phyloP scores from a whole-genome alignment of 1,140 invertebrate genomes.

The Aradophagus sp. region DNA sequence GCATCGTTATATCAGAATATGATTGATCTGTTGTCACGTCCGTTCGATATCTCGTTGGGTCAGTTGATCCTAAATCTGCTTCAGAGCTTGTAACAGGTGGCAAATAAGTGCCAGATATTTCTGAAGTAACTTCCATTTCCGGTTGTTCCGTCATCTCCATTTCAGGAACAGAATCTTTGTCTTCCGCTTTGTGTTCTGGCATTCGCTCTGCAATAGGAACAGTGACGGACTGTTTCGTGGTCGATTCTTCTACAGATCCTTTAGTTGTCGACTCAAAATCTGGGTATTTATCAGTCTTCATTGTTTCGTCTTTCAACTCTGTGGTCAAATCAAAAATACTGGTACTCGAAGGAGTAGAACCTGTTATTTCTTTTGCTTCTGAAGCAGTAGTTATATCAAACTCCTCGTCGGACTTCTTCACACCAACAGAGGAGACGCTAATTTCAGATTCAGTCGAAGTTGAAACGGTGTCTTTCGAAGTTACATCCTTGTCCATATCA shows the following conservation, averaged over 20 bases:
- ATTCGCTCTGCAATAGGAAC: conserved; percentile 59
- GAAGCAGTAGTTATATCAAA: no score
- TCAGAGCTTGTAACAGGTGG: conserved; percentile 34
- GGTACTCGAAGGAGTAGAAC: no score
- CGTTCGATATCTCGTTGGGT: conserved; percentile 13
- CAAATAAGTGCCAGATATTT: conserved; percentile 25
- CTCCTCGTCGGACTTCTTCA: no score
- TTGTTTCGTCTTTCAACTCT: conserved; percentile 18
- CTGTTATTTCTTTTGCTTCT: no score
- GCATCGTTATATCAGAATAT: no score
- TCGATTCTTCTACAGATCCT: conserved; percentile 41
- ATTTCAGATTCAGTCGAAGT: no score
- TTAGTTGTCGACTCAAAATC: conserved; percentile 29
- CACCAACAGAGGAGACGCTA: no score
- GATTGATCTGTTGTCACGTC: no score
- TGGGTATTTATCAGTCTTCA: conserved; percentile 11
- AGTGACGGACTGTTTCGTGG: conserved; percentile 55
- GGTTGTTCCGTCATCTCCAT: conserved; percentile 39
- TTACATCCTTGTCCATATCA: no score
- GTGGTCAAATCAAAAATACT: conserved; percentile 14
- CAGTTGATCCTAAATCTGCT: conserved; percentile 3
- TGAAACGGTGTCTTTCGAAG: no score
- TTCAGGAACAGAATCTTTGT: conserved; percentile 60
- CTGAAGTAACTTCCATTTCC: conserved; percentile 28
- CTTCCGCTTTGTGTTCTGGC: conserved; percentile 67